These are phyloP conservation scores for Allobates femoralis DNA, from an alignment of 2,797 vertebrate species.

Conservation along the genomic window DNA sequence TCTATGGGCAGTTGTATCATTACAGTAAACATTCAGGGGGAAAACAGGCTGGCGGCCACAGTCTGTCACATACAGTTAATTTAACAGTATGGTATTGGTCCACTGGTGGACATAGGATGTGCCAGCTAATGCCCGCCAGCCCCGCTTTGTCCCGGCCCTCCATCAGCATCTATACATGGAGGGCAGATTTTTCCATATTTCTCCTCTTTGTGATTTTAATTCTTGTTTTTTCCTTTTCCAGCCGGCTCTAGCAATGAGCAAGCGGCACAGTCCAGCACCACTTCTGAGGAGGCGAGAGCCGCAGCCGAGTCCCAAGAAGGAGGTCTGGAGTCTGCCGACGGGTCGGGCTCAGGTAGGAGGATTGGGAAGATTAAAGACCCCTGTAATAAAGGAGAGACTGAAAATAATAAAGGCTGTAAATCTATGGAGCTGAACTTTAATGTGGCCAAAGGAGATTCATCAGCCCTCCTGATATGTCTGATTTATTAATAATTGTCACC, in stretches of 20 bases:
- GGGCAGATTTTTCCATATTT: background rate
- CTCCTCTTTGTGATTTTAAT: too few relatives aligned
- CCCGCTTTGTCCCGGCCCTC: background rate
- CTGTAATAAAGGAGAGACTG: too few relatives aligned
- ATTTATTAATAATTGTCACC: too few relatives aligned
- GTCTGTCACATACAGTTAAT: too few relatives aligned
- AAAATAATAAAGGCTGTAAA: background rate
- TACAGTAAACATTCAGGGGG: too few relatives aligned
- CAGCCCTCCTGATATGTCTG: too few relatives aligned
- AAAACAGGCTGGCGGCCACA: too few relatives aligned
- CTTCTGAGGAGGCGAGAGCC: background rate
- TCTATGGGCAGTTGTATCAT: too few relatives aligned
- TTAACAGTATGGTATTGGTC: too few relatives aligned
- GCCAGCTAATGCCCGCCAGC: background rate
- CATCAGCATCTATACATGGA: background rate
- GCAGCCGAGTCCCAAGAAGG: conserved; percentile 41
- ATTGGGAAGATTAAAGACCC: background rate
- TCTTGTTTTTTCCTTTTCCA: background rate
- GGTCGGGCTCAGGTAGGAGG: conserved; percentile 33
- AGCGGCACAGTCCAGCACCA: conserved; percentile 9
- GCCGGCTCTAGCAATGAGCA: conserved; percentile 21
- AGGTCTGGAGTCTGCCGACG: conserved; percentile 38
- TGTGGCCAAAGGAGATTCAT: too few relatives aligned
- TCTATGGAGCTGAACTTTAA: background rate
- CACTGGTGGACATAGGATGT: background rate